Percentiles rank a stretch among this genome's conserved stretches.
Conservation (phyloP, 2,888 invertebrate genomes). For the Philereme vetulata region DNA sequence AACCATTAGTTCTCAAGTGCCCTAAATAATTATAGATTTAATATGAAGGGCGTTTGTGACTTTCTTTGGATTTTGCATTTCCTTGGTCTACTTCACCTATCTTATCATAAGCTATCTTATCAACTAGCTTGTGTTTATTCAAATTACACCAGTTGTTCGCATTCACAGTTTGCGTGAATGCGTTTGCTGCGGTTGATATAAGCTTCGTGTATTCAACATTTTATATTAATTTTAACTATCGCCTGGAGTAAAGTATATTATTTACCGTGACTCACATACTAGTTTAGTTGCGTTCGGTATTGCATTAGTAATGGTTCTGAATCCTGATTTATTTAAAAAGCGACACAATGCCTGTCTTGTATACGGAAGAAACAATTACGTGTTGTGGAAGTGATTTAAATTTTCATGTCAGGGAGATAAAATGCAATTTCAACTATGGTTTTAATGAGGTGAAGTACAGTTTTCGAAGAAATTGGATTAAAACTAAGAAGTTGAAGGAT, state of each 20-base stretch:
- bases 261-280: slow-evolving; percentile 7
- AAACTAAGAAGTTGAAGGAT: slow-evolving; percentile 59
- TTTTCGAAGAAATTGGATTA: slow-evolving; percentile 59
- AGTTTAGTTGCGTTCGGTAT: slow-evolving; percentile 43
- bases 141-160: slow-evolving; percentile 4
- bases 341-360: slow-evolving; percentile 19
- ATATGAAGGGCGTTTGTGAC: not conserved
- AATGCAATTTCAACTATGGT: slow-evolving; percentile 11
- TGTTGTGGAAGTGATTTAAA: slow-evolving; percentile 59
- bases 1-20: not conserved
- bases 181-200: slow-evolving; percentile 4
- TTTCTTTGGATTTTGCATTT: slow-evolving; percentile 47
- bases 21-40: not conserved
- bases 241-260: not conserved
- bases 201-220: too few species aligned
- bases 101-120: slow-evolving; percentile 57
- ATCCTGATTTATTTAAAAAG: too few species aligned
- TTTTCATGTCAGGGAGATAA: slow-evolving; percentile 43
- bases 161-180: slow-evolving; percentile 9
- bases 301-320: slow-evolving; percentile 29
- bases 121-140: slow-evolving; percentile 36
- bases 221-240: too few species aligned
- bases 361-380: slow-evolving; percentile 23
- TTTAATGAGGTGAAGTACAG: slow-evolving; percentile 52
- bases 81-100: slow-evolving; percentile 68